Evolutionary conservation across 2,797 vertebrate genomes (phyloP).

Genomic region (Leuciscus waleckii): DNA sequence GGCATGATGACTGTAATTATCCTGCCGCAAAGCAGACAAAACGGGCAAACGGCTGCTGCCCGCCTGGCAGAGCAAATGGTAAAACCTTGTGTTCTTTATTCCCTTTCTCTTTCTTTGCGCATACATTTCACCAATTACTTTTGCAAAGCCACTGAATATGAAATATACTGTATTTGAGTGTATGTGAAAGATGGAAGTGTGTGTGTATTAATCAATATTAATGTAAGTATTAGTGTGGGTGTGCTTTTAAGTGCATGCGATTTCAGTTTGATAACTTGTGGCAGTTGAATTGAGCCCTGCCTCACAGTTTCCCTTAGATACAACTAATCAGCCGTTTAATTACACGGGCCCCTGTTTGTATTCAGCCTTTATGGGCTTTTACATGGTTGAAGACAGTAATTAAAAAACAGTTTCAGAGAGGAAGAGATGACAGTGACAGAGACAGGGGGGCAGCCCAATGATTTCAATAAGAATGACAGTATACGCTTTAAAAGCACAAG

Average conservation of each 20-base stretch:
- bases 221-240: constrained; percentile 25
- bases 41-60: constrained; percentile 31
- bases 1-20: constrained; percentile 64
- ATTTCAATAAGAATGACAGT: constrained; percentile 18
- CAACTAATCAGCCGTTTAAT: constrained; percentile 58
- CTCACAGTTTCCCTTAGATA: constrained; percentile 41
- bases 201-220: not conserved
- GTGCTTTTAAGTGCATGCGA: constrained; percentile 10
- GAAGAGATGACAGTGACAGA: constrained; percentile 5
- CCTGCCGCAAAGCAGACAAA: constrained; percentile 48
- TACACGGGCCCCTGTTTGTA: constrained; percentile 52
- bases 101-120: not conserved
- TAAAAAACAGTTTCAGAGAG: constrained; percentile 41
- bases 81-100: not conserved
- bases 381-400: constrained; percentile 54
- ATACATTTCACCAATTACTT: not conserved
- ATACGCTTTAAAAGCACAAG: constrained; percentile 1
- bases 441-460: not conserved
- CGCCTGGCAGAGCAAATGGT: constrained; percentile 28
- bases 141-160: constrained; percentile 1
- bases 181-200: constrained; percentile 8
- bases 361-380: constrained; percentile 44
- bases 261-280: constrained; percentile 32
- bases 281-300: constrained; percentile 29
- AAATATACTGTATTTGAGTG: constrained; percentile 21